Conservation (phyloP, 1,140 invertebrate genomes). For the Halyomorpha halys region DNA sequence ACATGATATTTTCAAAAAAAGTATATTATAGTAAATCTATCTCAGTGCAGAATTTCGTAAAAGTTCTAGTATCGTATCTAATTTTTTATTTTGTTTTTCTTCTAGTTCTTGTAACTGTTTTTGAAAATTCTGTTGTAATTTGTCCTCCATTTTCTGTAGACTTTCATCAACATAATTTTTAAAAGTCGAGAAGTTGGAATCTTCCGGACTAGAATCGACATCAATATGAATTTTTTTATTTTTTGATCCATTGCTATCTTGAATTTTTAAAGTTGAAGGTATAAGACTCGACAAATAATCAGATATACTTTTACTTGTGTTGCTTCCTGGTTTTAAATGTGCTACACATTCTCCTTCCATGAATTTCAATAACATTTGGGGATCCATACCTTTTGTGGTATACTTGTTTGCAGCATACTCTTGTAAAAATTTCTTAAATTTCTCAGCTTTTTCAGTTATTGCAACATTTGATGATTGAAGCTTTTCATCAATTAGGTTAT, state of each 20-base stretch:
- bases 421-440: conserved; percentile 23
- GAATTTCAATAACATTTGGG: conserved; percentile 20
- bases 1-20: too few relatives aligned
- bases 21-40: neutral
- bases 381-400: neutral
- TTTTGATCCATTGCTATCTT: neutral
- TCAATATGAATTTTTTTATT: too few relatives aligned
- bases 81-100: conserved; percentile 25
- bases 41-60: conserved; percentile 13
- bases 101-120: conserved; percentile 23
- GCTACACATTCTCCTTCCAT: conserved; percentile 18
- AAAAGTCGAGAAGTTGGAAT: neutral
- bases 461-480: conserved; percentile 20
- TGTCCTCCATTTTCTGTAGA: conserved; percentile 18
- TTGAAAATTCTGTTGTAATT: conserved; percentile 15
- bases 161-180: conserved; percentile 23
- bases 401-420: neutral
- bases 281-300: conserved; percentile 19
- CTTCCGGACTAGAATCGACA: too few relatives aligned
- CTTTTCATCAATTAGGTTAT: conserved; percentile 19
- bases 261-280: neutral
- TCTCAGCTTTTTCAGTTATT: conserved; percentile 22
- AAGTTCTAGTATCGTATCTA: conserved; percentile 21
- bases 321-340: conserved; percentile 19
- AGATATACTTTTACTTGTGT: conserved; percentile 16